Conservation (phyloP, 2,888 invertebrate genomes). For the Aporophyla lueneburgensis region DNA sequence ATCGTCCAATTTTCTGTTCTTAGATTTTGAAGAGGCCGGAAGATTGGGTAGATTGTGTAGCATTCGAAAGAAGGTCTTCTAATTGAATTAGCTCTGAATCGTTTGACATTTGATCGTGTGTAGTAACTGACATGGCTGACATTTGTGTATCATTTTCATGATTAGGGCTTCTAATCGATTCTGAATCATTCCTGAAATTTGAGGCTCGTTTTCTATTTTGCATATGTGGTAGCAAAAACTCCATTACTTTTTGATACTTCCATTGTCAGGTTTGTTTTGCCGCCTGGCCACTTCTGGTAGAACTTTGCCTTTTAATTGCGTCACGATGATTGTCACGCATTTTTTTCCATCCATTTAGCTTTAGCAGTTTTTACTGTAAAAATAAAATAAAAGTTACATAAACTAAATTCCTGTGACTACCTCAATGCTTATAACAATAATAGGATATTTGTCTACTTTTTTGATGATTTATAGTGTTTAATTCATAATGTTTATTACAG, state of each 20-base stretch:
- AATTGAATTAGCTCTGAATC: too few species aligned
- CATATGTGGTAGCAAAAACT: neutral
- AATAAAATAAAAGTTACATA: neutral
- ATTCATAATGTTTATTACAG: neutral
- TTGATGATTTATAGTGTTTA: too few species aligned
- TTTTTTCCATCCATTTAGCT: neutral
- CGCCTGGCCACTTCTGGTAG: slow-evolving; percentile 1
- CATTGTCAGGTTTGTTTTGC: neutral
- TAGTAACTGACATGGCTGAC: neutral
- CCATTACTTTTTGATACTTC: neutral
- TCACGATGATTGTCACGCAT: neutral
- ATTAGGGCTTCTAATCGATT: neutral
- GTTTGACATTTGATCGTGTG: too few species aligned
- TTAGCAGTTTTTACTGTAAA: neutral
- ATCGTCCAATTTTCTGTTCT: neutral
- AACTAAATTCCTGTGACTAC: too few species aligned
- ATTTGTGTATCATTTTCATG: neutral
- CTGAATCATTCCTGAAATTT: neutral
- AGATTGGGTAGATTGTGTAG: neutral
- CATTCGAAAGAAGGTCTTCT: too few species aligned
- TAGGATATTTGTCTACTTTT: too few species aligned
- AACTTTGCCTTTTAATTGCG: neutral
- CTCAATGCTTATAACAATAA: too few species aligned
- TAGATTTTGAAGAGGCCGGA: neutral
- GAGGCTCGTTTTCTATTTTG: neutral